phyloP scores from a whole-genome alignment of 2,888 invertebrate genomes.

The Cosmia pyralina region DNA sequence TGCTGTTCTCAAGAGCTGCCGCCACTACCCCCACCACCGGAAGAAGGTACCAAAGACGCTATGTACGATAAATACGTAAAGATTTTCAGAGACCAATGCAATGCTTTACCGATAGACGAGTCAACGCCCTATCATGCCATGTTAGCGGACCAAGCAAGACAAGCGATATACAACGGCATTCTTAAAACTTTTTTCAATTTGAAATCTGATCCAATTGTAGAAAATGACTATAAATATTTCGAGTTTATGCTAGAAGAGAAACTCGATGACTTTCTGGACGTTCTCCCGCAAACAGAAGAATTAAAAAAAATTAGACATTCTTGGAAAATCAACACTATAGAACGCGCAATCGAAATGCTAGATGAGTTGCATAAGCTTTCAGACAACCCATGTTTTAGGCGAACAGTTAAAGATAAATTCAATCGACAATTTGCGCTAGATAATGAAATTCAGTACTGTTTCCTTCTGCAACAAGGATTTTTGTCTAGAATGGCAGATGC shows the following conservation, averaged over 20 bases:
- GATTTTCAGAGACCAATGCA: slow-evolving; percentile 70
- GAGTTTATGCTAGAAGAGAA: slow-evolving; percentile 75
- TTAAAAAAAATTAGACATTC: slow-evolving; percentile 61
- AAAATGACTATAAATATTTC: slow-evolving; percentile 71
- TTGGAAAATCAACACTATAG: slow-evolving; percentile 70
- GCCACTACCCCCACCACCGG: background rate
- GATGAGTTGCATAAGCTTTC: slow-evolving; percentile 61
- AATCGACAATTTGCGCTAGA: slow-evolving; percentile 59
- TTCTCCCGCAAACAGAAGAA: slow-evolving; percentile 73
- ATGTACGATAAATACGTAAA: slow-evolving; percentile 66
- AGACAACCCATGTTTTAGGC: slow-evolving; percentile 67
- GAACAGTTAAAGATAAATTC: slow-evolving; percentile 64
- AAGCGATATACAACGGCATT: slow-evolving; percentile 71
- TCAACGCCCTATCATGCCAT: slow-evolving; percentile 59
- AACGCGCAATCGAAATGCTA: slow-evolving; percentile 62
- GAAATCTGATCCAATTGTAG: slow-evolving; percentile 69
- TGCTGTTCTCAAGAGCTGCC: slow-evolving; percentile 11
- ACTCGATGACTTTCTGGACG: slow-evolving; percentile 74
- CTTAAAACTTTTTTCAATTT: slow-evolving; percentile 72
- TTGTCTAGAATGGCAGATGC: slow-evolving; percentile 70
- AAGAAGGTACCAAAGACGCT: slow-evolving; percentile 37
- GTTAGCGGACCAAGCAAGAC: slow-evolving; percentile 67
- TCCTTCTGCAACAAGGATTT: slow-evolving; percentile 59
- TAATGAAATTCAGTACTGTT: slow-evolving; percentile 53
- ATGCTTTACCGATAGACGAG: slow-evolving; percentile 70